phyloP scores from a whole-genome alignment of 2,113 vertebrate genomes.

The Chunga burmeisteri region DNA sequence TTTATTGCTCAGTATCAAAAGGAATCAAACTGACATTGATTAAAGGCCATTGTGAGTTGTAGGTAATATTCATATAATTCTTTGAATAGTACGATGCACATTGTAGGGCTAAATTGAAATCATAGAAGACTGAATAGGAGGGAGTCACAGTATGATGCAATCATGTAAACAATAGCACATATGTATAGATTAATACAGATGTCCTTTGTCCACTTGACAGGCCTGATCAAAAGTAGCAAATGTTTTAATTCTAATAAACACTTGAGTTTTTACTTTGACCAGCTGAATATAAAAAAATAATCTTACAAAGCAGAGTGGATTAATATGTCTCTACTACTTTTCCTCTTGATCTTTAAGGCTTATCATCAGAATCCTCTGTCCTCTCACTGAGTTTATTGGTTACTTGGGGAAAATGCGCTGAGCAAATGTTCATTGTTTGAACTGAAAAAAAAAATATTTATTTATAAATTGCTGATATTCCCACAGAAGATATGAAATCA shows the following conservation, averaged over 20 bases:
- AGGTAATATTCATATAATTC: slow-evolving; percentile 43
- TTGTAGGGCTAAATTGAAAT: slow-evolving; percentile 34
- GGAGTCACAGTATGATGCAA: slow-evolving; percentile 73
- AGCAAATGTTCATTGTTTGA: neutral
- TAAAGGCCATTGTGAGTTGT: slow-evolving; percentile 69
- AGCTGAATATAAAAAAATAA: neutral
- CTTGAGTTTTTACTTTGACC: neutral
- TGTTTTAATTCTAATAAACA: neutral
- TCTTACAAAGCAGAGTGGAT: neutral
- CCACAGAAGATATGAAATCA: neutral
- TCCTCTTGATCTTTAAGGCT: slow-evolving; percentile 23
- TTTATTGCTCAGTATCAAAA: slow-evolving; percentile 80
- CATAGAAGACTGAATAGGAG: slow-evolving; percentile 24
- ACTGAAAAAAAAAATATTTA: neutral
- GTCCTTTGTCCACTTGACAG: neutral
- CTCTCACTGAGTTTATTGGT: neutral
- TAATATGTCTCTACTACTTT: neutral
- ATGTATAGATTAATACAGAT: slow-evolving; percentile 16
- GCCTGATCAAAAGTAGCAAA: slow-evolving; percentile 1
- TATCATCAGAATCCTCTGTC: neutral
- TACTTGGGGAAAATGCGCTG: slow-evolving; percentile 10
- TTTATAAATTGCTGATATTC: neutral
- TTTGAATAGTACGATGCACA: slow-evolving; percentile 45
- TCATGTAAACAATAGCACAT: slow-evolving; percentile 72
- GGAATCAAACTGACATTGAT: slow-evolving; percentile 65